Conservation (phyloP, 2,113 vertebrate species). For the Cacatua alba region DNA sequence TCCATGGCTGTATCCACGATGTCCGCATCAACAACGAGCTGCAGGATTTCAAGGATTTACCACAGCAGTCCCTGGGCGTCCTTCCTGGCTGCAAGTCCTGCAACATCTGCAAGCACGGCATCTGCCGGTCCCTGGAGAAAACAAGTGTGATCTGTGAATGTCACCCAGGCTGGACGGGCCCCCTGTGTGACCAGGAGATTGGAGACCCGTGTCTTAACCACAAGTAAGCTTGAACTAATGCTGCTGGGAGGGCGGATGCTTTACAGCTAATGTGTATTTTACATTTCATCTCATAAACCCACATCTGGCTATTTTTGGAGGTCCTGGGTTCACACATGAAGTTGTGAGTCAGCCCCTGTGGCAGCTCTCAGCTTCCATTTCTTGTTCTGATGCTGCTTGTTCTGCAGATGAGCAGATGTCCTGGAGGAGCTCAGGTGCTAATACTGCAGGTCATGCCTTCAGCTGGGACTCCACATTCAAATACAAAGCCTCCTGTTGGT, state of each 20-base stretch:
- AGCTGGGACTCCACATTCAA: not conserved
- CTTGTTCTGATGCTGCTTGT: not conserved
- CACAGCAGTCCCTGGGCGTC: slow-evolving; percentile 80
- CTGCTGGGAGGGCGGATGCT: not conserved
- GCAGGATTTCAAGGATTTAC: slow-evolving; percentile 87
- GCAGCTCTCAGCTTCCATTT: not conserved
- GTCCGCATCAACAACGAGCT: slow-evolving; percentile 92
- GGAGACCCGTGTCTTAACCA: slow-evolving; percentile 83
- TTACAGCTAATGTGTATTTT: not conserved
- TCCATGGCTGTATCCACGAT: slow-evolving; percentile 93
- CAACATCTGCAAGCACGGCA: slow-evolving; percentile 89
- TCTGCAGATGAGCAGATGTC: not conserved
- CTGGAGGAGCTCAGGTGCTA: not conserved
- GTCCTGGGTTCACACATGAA: not conserved
- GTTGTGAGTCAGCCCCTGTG: not conserved
- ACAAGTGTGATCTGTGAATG: slow-evolving; percentile 91
- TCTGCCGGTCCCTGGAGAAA: slow-evolving; percentile 88
- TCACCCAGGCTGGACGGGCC: slow-evolving; percentile 85
- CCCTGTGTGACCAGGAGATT: slow-evolving; percentile 87
- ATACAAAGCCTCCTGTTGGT: not conserved
- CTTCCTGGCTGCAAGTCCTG: slow-evolving; percentile 93
- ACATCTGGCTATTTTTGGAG: not conserved
- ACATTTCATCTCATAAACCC: not conserved
- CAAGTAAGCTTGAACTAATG: slow-evolving; percentile 77
- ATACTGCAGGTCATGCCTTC: not conserved